Conservation (phyloP, 2,888 invertebrate species). For the Tipula confusa region DNA sequence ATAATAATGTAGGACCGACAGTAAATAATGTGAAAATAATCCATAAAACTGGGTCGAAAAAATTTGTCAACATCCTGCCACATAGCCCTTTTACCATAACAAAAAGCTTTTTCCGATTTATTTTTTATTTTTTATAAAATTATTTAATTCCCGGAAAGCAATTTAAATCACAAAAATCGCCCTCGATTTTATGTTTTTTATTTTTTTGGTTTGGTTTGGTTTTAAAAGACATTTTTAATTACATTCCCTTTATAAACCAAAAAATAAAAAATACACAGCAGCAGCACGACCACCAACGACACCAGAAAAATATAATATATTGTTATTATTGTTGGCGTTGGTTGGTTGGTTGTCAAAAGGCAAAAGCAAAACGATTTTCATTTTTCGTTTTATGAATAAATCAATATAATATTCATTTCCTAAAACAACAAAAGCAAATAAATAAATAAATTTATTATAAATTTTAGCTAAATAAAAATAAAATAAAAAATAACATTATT, state of each 20-base stretch:
- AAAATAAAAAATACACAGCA: neutral
- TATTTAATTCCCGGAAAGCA: slow-evolving; percentile 25
- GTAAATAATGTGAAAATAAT: neutral
- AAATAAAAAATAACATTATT: slow-evolving; percentile 12
- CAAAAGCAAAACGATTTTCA: neutral
- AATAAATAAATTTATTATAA: neutral
- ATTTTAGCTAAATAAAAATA: neutral
- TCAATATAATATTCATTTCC: slow-evolving; percentile 25
- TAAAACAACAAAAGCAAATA: neutral
- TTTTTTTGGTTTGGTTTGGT: too few relatives aligned
- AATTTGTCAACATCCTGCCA: neutral
- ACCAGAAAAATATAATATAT: too few relatives aligned
- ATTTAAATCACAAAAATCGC: slow-evolving; percentile 5
- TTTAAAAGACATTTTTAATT: neutral
- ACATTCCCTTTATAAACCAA: neutral
- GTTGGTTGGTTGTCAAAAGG: too few relatives aligned
- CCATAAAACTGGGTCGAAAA: neutral
- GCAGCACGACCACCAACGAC: neutral
- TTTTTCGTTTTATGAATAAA: neutral
- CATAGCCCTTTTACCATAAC: neutral
- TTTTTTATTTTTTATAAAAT: neutral
- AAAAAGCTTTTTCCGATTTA: neutral
- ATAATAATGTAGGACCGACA: neutral
- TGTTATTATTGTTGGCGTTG: neutral
- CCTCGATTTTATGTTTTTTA: neutral